phyloP scores from a whole-genome alignment of 1,140 invertebrate genomes.

The Branchinecta lynchi region DNA sequence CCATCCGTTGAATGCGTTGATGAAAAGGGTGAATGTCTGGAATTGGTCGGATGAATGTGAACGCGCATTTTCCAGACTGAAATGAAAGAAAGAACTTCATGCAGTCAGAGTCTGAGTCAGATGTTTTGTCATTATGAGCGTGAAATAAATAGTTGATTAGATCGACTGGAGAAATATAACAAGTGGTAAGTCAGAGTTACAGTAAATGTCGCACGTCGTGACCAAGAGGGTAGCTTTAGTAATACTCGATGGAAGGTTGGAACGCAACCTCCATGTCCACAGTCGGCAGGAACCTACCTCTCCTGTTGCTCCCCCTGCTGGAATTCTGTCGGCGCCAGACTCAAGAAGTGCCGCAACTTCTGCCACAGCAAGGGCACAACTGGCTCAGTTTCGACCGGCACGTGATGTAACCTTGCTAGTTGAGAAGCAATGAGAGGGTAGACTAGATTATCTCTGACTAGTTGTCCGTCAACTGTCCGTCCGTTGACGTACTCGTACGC shows the following conservation, averaged over 20 bases:
- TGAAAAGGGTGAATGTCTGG: slow-evolving; percentile 15
- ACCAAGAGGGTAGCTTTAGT: no score
- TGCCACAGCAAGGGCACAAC: neutral
- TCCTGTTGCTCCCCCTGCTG: neutral
- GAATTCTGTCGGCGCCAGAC: neutral
- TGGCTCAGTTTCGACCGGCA: neutral
- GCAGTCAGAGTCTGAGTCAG: no score
- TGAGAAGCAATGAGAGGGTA: neutral
- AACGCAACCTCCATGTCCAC: no score
- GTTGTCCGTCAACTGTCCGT: neutral
- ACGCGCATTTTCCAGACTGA: slow-evolving; percentile 21
- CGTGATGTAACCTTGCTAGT: neutral
- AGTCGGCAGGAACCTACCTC: neutral
- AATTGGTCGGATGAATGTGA: slow-evolving; percentile 18
- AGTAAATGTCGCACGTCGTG: no score
- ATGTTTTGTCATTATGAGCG: no score
- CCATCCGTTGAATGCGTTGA: slow-evolving; percentile 29
- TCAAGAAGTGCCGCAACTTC: neutral
- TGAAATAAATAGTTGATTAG: no score
- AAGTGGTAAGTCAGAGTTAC: no score
- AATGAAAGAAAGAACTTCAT: no score
- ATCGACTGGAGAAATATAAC: no score
- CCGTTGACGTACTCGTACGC: slow-evolving; percentile 83
- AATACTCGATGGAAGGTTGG: no score
- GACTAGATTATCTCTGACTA: neutral